Base-by-base conservation (phyloP, 2,113 vertebrate genomes). In the Podarcis muralis region DNA sequence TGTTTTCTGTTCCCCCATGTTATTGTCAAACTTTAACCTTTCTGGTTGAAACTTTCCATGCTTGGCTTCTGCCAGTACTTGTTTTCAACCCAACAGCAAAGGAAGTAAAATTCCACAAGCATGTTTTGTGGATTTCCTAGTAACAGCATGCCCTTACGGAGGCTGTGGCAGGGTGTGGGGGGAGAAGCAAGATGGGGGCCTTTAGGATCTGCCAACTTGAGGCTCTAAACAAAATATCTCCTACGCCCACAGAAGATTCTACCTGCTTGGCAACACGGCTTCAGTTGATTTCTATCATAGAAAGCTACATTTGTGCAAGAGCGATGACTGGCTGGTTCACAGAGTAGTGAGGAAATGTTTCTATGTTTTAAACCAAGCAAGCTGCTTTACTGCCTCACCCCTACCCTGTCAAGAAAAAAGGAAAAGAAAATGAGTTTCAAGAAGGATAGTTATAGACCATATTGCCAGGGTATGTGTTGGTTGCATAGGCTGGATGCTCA, bases 71-170 rank as follows among this genome's bases (percentile, higher is more conserved):
- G 35, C 16, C 22, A 83, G 9, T 59, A 85, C 74, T 59, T 86
- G 79, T 86, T 35, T 84, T 81, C 79, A 62, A 40, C 13, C 66
- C 22, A 83, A 69, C 84, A 87, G 43, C 30, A 74, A 81, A 43
- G 35, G 18, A 0, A 0, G 12, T 32, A 75, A 92, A 93, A 92
- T 91, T 90, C 87, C 75, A 89, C 71, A 90, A 87, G 59, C 32
- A 20, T 87, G 74, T 22, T 90, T 77, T 91, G 43, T 59, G 83
- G 89, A 92, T 80, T 91, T 87, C 85, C 87, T 71, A 76, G 79
- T 87, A 82, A 83, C 57, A 53, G 15, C 76, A 88, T 27, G 86
- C 2, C 0, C 0, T 68, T 37, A 53, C 90, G 40, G 48, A 16
- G 48, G 59, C 48, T 1, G 84, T 75, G 62, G 7, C 15, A 12